Evolutionary conservation across 2,888 invertebrate species (phyloP).

Genomic region (Agrilus mali): DNA sequence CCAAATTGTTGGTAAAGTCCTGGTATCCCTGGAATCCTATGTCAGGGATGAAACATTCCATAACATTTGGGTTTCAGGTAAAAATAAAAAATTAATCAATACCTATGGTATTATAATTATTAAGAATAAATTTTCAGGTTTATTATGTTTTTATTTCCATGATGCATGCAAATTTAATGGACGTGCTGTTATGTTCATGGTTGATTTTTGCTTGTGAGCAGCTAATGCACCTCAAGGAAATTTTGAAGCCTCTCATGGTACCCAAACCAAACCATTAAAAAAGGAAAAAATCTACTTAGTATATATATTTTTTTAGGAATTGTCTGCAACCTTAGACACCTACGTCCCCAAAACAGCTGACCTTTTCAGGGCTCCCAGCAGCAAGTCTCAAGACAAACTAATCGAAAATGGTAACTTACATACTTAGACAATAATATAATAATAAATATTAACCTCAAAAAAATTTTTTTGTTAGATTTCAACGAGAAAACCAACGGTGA

Average conservation of each 20-base stretch:
- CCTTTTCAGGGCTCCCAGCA: conserved; percentile 47
- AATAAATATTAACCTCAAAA: neutral
- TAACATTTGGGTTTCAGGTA: conserved; percentile 56
- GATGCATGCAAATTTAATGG: conserved; percentile 41
- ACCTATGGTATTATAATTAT: neutral
- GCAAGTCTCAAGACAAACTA: conserved; percentile 26
- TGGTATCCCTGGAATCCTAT: conserved; percentile 71
- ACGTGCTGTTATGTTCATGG: conserved; percentile 76
- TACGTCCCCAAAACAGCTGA: conserved; percentile 62
- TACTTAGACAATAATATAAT: neutral
- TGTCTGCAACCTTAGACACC: conserved; percentile 70
- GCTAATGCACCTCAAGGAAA: conserved; percentile 71
- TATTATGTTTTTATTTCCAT: conserved; percentile 33
- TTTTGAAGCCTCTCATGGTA: conserved; percentile 73
- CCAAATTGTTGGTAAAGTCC: conserved; percentile 59
- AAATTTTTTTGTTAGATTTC: conserved; percentile 21
- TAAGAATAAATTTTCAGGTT: conserved; percentile 20
- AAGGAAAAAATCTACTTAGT: neutral
- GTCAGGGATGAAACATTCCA: conserved; percentile 52
- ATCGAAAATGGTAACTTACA: conserved; percentile 21
- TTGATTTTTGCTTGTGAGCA: conserved; percentile 77
- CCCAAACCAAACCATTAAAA: neutral
- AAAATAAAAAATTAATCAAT: neutral
- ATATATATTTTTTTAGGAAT: conserved; percentile 35
- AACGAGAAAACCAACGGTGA: conserved; percentile 36